These are phyloP conservation scores for Chrosomus eos DNA, from an alignment of 2,797 vertebrate species.

Conservation along the genomic window DNA sequence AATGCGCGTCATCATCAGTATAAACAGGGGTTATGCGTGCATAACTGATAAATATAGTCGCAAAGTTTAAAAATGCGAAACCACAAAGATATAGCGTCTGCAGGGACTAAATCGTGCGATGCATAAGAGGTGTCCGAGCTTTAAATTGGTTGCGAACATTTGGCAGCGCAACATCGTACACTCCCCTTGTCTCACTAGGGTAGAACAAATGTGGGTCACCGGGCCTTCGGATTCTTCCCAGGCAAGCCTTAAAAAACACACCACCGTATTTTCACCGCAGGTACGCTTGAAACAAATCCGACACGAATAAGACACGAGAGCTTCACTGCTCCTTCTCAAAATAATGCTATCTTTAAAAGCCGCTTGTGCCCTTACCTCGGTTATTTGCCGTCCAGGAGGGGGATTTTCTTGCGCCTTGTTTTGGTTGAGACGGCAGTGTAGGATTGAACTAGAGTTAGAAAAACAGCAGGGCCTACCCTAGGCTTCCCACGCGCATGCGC, in stretches of 20 bases:
- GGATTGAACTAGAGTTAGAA: constrained; percentile 67
- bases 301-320: background rate
- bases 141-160: constrained; percentile 49
- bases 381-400: constrained; percentile 55
- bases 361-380: constrained; percentile 64
- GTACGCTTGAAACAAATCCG: background rate
- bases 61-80: constrained; percentile 49
- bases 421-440: constrained; percentile 72
- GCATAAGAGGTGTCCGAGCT: constrained; percentile 33
- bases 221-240: constrained; percentile 65
- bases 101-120: constrained; percentile 7
- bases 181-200: constrained; percentile 53
- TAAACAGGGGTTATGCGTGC: constrained; percentile 24
- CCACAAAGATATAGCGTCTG: background rate
- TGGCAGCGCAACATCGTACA: constrained; percentile 51
- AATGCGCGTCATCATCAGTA: constrained; percentile 36
- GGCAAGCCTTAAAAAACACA: constrained; percentile 50
- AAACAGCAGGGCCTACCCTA: constrained; percentile 67
- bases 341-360: background rate
- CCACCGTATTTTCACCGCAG: constrained; percentile 35
- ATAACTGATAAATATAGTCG: constrained; percentile 47
- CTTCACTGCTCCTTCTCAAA: background rate
- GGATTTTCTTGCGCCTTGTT: constrained; percentile 71
- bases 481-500: constrained; percentile 63
- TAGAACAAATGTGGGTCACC: constrained; percentile 68